Conservation (phyloP, 1,140 invertebrate species). For the Bathynomus jamesi region DNA sequence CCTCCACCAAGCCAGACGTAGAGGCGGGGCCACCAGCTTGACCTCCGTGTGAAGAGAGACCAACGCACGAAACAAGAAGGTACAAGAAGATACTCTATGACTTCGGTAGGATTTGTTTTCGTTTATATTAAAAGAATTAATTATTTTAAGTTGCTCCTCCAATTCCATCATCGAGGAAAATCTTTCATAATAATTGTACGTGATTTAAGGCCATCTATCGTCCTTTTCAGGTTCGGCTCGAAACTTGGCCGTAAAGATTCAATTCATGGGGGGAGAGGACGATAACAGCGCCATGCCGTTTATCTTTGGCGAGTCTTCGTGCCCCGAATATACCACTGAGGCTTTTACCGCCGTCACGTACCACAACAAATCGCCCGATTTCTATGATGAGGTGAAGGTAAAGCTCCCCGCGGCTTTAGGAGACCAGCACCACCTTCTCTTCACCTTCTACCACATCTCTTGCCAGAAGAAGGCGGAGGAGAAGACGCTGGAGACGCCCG, state of each 20-base stretch:
- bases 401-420: constrained; percentile 75
- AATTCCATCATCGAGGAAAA: no score
- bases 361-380: constrained; percentile 85
- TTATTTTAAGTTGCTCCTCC: no score
- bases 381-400: constrained; percentile 94
- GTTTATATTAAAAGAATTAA: no score
- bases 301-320: constrained; percentile 89
- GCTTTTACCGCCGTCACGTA: constrained; percentile 85
- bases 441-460: constrained; percentile 94
- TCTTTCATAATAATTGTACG: no score
- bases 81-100: no score
- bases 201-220: constrained; percentile 9
- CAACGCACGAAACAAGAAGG: no score
- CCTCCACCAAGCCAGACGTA: no score
- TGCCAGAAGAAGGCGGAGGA: constrained; percentile 82
- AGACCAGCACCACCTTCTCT: constrained; percentile 82
- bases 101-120: no score
- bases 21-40: no score
- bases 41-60: no score
- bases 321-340: constrained; percentile 78
- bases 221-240: constrained; percentile 51
- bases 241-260: constrained; percentile 72
- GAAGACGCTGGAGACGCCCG: constrained; percentile 75
- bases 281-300: constrained; percentile 63
- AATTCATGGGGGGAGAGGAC: constrained; percentile 77